A percentile compares a stretch with the other conserved stretches of the same genome.
These are phyloP conservation scores for Mantis religiosa DNA, from an alignment of 2,888 invertebrate species.

Conservation along the genomic window DNA sequence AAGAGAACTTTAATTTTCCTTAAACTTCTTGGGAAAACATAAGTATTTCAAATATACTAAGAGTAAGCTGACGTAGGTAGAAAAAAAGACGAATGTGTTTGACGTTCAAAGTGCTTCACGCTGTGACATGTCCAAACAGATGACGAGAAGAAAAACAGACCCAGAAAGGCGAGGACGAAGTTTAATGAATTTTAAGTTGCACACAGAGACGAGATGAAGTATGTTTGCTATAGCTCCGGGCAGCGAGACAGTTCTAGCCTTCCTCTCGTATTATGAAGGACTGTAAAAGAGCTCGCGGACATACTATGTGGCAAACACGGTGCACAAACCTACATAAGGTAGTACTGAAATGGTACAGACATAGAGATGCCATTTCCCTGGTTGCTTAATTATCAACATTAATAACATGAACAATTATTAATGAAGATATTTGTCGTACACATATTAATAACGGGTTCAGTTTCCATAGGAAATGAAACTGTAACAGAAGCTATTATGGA, in stretches of 20 bases:
- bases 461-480: too few species aligned
- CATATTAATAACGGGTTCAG: too few species aligned
- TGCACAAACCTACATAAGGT: too few species aligned
- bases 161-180: neutral
- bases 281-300: neutral
- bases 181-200: neutral
- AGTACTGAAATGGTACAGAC: neutral
- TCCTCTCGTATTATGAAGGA: neutral
- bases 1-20: too few species aligned
- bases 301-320: neutral
- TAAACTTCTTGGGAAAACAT: neutral
- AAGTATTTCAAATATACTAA: neutral
- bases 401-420: too few species aligned
- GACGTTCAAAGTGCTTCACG: neutral
- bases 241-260: neutral
- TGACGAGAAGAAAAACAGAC: neutral
- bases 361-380: neutral
- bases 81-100: too few species aligned
- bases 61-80: too few species aligned
- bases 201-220: neutral
- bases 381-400: neutral
- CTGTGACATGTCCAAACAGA: neutral
- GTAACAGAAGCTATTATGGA: too few species aligned
- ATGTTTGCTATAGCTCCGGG: neutral
- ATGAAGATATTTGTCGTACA: too few species aligned